Evolutionary conservation across 2,113 vertebrate species (phyloP), one percentile per base, ranked within the genome.

Genomic region (Campylomormyrus tamandua): DNA sequence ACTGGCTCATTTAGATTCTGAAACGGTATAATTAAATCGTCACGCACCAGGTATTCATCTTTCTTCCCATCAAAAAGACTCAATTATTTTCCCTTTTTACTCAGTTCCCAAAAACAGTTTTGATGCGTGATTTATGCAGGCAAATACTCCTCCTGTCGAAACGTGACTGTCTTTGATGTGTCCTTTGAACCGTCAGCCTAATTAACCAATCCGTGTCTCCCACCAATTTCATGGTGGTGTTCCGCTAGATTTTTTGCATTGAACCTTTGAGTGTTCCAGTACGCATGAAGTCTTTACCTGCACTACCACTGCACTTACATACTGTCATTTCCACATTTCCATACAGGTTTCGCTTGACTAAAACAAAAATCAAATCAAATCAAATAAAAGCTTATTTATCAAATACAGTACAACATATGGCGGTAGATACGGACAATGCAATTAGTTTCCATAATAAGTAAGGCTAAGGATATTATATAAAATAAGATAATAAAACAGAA

Each of bases 81-180:
- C 88, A 92, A 83, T 83, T 80, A 53, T 83, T 91, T 92, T 94
- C 92, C 89, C 83, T 90, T 92, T 94, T 93, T 92, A 94, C 93
- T 87, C 91, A 80, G 6, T 80, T 80, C 74, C 74, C 17, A 39
- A 80, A 80, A 80, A 27, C 45, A 49, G 90, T 91, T 90, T 89
- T 91, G 90, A 93, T 93, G 92, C 92, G 87, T 84, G 58, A 92
- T 92, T 91, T 91, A 88, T 80, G 7, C 27, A 31, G 87, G 90
- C 89, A 89, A 86, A 86, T 86, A 3, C 83, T 91, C 90, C 62
- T 90, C 62, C 17, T 88, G 90, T 91, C 88, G 45, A 92, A 91
- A 91, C 70, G 90, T 87, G 66, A 90, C 86, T 92, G 42, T 74
- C 35, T 89, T 88, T 89, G 83, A 39, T 92, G 91, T 93, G 92